Conservation (phyloP, 2,888 invertebrate species). For the Pycnomerus fuliginosus region DNA sequence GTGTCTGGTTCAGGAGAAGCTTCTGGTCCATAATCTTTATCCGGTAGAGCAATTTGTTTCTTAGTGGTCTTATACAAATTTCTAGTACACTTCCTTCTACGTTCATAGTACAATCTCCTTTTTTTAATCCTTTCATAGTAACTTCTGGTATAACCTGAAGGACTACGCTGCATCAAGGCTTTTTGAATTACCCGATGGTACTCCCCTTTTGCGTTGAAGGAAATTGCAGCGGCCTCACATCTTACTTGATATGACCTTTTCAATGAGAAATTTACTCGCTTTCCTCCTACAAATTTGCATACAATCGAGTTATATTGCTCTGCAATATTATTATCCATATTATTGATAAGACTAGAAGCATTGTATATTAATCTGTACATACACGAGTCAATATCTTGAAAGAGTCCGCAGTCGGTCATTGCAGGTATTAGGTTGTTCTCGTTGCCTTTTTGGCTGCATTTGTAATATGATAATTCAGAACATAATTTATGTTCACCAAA, state of each 20-base stretch:
- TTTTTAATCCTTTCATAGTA: not conserved
- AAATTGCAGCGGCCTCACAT: too few species aligned
- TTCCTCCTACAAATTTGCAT: slow-evolving; percentile 1
- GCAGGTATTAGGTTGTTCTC: not conserved
- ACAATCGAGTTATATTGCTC: not conserved
- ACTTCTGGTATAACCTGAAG: not conserved
- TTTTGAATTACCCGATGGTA: not conserved
- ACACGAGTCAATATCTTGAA: not conserved
- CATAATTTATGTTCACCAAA: not conserved
- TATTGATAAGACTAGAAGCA: slow-evolving; percentile 1
- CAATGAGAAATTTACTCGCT: not conserved
- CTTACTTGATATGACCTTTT: not conserved
- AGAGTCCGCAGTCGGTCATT: not conserved
- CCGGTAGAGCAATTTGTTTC: not conserved
- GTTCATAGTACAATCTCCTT: not conserved
- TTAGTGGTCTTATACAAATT: not conserved
- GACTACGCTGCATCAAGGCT: not conserved
- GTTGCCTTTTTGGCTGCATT: not conserved
- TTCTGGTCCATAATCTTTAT: not conserved
- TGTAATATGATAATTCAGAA: too few species aligned
- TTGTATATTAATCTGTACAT: slow-evolving; percentile 1
- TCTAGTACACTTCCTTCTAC: not conserved
- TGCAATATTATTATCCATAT: slow-evolving; percentile 2
- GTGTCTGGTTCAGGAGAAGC: not conserved
- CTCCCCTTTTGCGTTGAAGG: not conserved